A percentile compares a stretch with the other conserved stretches of the same genome.
These are phyloP conservation scores for Erebia aethiops DNA, from an alignment of 2,888 invertebrate species.

Conservation along the genomic window DNA sequence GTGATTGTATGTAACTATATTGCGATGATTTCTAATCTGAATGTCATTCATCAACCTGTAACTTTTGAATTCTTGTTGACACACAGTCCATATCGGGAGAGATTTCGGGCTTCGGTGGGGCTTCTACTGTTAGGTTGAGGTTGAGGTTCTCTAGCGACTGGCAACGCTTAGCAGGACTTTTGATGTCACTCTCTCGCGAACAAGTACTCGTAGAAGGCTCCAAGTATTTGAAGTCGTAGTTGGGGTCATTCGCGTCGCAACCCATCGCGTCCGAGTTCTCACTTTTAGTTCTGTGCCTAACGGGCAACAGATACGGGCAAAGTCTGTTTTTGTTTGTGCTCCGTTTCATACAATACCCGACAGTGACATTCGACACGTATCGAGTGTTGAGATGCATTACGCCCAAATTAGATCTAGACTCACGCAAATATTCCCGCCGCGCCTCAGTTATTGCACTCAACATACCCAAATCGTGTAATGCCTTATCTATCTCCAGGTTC, in stretches of 20 bases:
- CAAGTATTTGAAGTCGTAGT: slow-evolving; percentile 62
- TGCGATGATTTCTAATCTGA: slow-evolving; percentile 24
- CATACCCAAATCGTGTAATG: slow-evolving; percentile 85
- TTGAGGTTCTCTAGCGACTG: slow-evolving; percentile 85
- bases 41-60: slow-evolving; percentile 84
- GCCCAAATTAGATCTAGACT: slow-evolving; percentile 74
- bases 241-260: slow-evolving; percentile 63
- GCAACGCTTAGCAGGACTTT: slow-evolving; percentile 80
- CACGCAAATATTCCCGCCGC: slow-evolving; percentile 81
- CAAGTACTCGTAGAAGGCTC: slow-evolving; percentile 73
- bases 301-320: slow-evolving; percentile 83
- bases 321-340: slow-evolving; percentile 80
- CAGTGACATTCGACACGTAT: slow-evolving; percentile 85
- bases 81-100: slow-evolving; percentile 84
- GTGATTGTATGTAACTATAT: slow-evolving; percentile 24
- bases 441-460: slow-evolving; percentile 83
- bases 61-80: slow-evolving; percentile 84
- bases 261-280: slow-evolving; percentile 83
- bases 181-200: slow-evolving; percentile 52
- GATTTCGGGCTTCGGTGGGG: slow-evolving; percentile 57
- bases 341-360: slow-evolving; percentile 83
- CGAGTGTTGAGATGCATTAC: slow-evolving; percentile 83
- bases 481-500: slow-evolving; percentile 82
- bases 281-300: slow-evolving; percentile 84
- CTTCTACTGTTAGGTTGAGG: slow-evolving; percentile 67